phyloP scores from a whole-genome alignment of 2,113 vertebrate genomes.

The Trichechus manatus region DNA sequence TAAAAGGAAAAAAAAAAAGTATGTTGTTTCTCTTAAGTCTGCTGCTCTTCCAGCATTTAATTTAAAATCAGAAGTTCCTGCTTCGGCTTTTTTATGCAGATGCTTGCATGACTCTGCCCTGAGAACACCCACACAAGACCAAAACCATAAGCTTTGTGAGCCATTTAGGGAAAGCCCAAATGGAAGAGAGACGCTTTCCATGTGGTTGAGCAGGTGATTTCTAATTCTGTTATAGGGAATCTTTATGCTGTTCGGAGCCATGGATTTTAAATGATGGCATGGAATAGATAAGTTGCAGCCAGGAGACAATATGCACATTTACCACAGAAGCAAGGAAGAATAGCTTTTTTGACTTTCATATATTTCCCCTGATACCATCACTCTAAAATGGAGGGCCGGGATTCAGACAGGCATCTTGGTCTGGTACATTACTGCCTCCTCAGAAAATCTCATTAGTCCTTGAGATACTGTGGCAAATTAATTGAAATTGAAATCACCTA shows the following conservation, averaged over 20 bases:
- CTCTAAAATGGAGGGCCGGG: not conserved
- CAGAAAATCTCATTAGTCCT: slow-evolving; percentile 32
- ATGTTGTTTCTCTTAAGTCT: slow-evolving; percentile 60
- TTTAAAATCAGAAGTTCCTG: slow-evolving; percentile 58
- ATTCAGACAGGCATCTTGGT: slow-evolving; percentile 3
- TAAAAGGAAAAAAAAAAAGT: not conserved
- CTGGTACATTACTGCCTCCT: not conserved
- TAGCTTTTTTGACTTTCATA: not conserved
- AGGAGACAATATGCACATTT: not conserved
- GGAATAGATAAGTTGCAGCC: not conserved
- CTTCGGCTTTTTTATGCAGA: slow-evolving; percentile 43
- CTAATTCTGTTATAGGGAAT: slow-evolving; percentile 30
- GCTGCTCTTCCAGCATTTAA: slow-evolving; percentile 3
- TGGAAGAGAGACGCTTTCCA: slow-evolving; percentile 16
- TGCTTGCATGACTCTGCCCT: slow-evolving; percentile 46
- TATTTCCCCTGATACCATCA: not conserved
- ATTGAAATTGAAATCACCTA: slow-evolving; percentile 69
- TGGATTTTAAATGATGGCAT: not conserved
- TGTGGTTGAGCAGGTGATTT: slow-evolving; percentile 39
- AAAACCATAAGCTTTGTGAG: slow-evolving; percentile 45
- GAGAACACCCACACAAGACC: slow-evolving; percentile 37
- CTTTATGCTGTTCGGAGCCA: slow-evolving; percentile 14
- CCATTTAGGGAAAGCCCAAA: slow-evolving; percentile 48
- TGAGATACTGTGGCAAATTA: slow-evolving; percentile 56
- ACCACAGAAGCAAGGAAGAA: slow-evolving; percentile 27